Percentiles rank a stretch among this genome's conserved stretches.
Evolutionary conservation across 2,797 vertebrate species (phyloP).

Genomic region (Chromis chromis): DNA sequence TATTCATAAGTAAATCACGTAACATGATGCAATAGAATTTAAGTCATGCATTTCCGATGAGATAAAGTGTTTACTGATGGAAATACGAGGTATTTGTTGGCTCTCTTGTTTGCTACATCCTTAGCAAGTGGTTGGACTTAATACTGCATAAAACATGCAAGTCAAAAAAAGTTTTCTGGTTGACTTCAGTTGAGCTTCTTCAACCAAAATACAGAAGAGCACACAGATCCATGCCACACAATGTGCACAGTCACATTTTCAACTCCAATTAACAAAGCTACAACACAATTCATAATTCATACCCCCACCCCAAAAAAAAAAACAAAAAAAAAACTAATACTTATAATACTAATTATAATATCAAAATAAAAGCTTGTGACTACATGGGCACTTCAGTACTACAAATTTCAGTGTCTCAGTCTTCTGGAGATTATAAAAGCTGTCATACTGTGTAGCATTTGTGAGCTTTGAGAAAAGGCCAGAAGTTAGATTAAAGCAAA

Average conservation of each 20-base stretch:
- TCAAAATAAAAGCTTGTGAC: slow-evolving; percentile 62
- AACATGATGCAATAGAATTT: slow-evolving; percentile 82
- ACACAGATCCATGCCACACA: slow-evolving; percentile 82
- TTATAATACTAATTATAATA: slow-evolving; percentile 30
- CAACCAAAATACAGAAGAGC: slow-evolving; percentile 72
- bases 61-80: slow-evolving; percentile 70
- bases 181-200: slow-evolving; percentile 68
- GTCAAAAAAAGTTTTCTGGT: slow-evolving; percentile 55
- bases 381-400: slow-evolving; percentile 66
- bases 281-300: slow-evolving; percentile 78
- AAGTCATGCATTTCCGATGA: slow-evolving; percentile 82
- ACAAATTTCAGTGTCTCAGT: slow-evolving; percentile 48
- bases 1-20: slow-evolving; percentile 71
- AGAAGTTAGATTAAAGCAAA: slow-evolving; percentile 27
- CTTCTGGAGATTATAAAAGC: slow-evolving; percentile 35
- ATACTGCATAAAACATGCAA: slow-evolving; percentile 83
- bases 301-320: slow-evolving; percentile 41
- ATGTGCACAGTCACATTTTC: slow-evolving; percentile 79
- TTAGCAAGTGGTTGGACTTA: slow-evolving; percentile 78
- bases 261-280: slow-evolving; percentile 81
- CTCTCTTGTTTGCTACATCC: slow-evolving; percentile 82
- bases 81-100: slow-evolving; percentile 82
- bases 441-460: slow-evolving; percentile 35
- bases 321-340: too few species aligned
- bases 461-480: slow-evolving; percentile 46